Evolutionary conservation across 2,113 vertebrate species (phyloP).

Genomic region (Zootoca vivipara): DNA sequence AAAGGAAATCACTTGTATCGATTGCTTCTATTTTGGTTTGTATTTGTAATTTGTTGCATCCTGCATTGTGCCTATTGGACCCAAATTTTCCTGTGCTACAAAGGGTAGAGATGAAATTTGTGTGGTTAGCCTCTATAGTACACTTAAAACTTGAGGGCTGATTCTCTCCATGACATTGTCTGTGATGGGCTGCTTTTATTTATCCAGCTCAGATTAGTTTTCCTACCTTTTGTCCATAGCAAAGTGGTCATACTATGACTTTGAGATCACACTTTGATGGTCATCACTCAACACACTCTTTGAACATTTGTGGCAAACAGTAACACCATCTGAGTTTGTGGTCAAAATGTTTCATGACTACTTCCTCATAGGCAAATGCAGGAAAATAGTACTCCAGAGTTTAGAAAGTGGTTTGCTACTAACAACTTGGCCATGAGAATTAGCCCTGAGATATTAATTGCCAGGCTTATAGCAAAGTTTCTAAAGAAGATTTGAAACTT

Average conservation of each 20-base stretch:
- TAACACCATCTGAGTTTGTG: neutral
- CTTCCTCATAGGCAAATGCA: neutral
- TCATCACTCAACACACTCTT: neutral
- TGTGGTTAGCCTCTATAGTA: neutral
- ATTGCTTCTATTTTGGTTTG: conserved; percentile 20
- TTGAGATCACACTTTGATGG: neutral
- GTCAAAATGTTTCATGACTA: neutral
- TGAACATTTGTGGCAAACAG: neutral
- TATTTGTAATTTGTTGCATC: neutral
- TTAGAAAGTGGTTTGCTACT: conserved; percentile 11
- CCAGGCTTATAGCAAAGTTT: conserved; percentile 1
- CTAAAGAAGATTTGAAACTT: conserved; percentile 22
- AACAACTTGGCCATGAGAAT: neutral
- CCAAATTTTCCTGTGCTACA: conserved; percentile 1
- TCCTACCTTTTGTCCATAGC: neutral
- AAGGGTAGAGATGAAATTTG: conserved; percentile 21
- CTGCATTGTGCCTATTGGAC: neutral
- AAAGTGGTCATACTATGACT: conserved; percentile 6
- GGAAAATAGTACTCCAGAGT: conserved; percentile 20
- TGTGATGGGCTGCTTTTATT: neutral
- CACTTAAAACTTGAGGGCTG: neutral
- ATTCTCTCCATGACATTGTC: neutral
- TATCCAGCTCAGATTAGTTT: neutral
- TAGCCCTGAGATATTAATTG: neutral
- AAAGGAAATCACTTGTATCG: neutral